phyloP scores from a whole-genome alignment of 2,888 invertebrate species.

The Ormyrus thymus region DNA sequence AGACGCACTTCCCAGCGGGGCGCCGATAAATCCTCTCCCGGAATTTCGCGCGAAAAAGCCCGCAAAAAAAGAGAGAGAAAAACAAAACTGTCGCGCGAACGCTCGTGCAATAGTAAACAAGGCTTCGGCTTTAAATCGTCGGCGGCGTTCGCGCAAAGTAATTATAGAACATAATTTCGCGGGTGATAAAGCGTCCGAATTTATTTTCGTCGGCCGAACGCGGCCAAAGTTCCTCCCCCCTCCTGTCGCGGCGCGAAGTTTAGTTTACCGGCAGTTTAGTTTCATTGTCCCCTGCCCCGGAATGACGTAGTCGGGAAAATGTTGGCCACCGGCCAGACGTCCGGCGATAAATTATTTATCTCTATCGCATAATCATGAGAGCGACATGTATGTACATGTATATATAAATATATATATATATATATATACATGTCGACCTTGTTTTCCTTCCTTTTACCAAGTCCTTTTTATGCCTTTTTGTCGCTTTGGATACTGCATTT shows the following conservation, averaged over 20 bases:
- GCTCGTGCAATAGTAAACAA: conserved; percentile 10
- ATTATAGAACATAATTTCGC: conserved; percentile 50
- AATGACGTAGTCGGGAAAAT: conserved; percentile 56
- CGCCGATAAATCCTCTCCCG: too few species aligned
- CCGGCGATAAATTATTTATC: conserved; percentile 70
- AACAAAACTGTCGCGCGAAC: neutral
- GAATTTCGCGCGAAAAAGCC: too few species aligned
- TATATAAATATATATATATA: too few species aligned
- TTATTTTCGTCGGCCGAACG: conserved; percentile 35
- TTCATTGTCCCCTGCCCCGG: conserved; percentile 19
- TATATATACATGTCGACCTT: too few species aligned
- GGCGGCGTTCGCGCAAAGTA: neutral
- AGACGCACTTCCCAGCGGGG: too few species aligned
- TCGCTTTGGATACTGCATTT: too few species aligned
- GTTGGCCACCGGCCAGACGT: conserved; percentile 67
- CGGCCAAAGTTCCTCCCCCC: neutral
- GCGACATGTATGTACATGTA: neutral
- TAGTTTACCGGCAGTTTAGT: conserved; percentile 23
- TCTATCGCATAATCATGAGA: conserved; percentile 63
- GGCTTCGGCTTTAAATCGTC: conserved; percentile 18
- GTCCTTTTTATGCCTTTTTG: too few species aligned
- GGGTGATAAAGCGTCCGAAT: conserved; percentile 38
- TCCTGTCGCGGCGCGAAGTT: neutral
- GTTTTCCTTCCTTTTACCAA: too few species aligned
- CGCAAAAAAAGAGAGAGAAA: too few species aligned